Base-by-base conservation (phyloP, 2,113 vertebrate species). In the Pungitius pungitius region DNA sequence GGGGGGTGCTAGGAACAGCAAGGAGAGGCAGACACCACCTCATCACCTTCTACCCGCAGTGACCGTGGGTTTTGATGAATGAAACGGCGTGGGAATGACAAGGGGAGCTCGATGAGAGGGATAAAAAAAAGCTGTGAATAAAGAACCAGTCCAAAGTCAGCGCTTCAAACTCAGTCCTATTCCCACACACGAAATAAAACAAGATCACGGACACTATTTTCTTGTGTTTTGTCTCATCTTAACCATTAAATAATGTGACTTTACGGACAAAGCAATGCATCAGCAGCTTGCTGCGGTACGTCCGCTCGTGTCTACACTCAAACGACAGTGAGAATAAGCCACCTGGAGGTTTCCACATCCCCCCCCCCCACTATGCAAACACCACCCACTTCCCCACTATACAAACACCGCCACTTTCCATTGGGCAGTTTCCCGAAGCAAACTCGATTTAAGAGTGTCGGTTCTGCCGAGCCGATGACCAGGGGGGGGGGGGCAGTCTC, bases 391-490 rank as follows among this genome's bases (percentile, higher is more conserved):
- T n/a, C n/a, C n/a, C n/a, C 67, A 68, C 61, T 71, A 59, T 56
- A 54, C 79, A 87, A 88, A 82, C 80, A 87, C 18, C 6, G 58
- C 57, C 68, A 30, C 66, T 78, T 79, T 75, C 77, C 66, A 74
- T 59, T 54, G 66, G 76, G 57, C 51, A 51, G 47, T 78, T 80
- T 81, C 75, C 58, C 58, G n/a, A 52, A 68, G 56, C 65, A 82
- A 85, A 84, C 78, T 43, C 71, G 18, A 76, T 43, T 51, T 51
- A 20, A 51, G 22, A 39, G 8, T 84, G 86, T 88, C 86, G 81
- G 86, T 30, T 82, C 47, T 67, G 1, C 35, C 30, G 47, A 22
- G n/a, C n/a, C n/a, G n/a, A n/a, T n/a, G n/a, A n/a, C n/a, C n/a
- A n/a, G n/a, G n/a, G n/a, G n/a, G n/a, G n/a, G n/a, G n/a, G n/a